phyloP scores from a whole-genome alignment of 2,113 vertebrate genomes.

The Alces alces region DNA sequence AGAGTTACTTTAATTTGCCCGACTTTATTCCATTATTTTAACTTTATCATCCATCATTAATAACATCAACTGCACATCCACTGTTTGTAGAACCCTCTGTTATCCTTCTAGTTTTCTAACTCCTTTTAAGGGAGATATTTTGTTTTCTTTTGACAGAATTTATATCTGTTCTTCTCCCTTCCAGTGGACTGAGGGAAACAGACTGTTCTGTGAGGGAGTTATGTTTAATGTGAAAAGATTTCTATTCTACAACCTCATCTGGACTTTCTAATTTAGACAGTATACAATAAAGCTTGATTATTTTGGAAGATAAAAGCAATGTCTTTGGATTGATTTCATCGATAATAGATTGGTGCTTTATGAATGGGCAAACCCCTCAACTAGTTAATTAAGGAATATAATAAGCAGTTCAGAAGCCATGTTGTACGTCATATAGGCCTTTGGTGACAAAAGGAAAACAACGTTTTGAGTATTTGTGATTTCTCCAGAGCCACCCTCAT shows the following conservation, averaged over 20 bases:
- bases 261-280: slow-evolving; percentile 43
- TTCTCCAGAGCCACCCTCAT: not conserved
- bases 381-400: not conserved
- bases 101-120: slow-evolving; percentile 28
- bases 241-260: slow-evolving; percentile 27
- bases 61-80: not conserved
- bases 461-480: not conserved
- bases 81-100: slow-evolving; percentile 6
- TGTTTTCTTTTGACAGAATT: slow-evolving; percentile 66
- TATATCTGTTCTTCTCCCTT: slow-evolving; percentile 57
- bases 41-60: slow-evolving; percentile 1
- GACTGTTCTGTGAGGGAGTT: slow-evolving; percentile 54
- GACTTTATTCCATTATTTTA: slow-evolving; percentile 32
- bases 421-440: not conserved
- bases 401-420: not conserved
- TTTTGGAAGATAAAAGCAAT: not conserved
- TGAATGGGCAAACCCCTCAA: not conserved
- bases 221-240: slow-evolving; percentile 51
- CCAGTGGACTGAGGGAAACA: slow-evolving; percentile 44
- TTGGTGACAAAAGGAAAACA: not conserved
- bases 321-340: not conserved
- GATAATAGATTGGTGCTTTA: not conserved
- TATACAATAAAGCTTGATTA: slow-evolving; percentile 24
- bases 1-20: slow-evolving; percentile 14
- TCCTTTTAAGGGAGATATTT: slow-evolving; percentile 60